Base-by-base conservation (phyloP, 2,888 invertebrate species). In the Euplagia quadripunctaria region DNA sequence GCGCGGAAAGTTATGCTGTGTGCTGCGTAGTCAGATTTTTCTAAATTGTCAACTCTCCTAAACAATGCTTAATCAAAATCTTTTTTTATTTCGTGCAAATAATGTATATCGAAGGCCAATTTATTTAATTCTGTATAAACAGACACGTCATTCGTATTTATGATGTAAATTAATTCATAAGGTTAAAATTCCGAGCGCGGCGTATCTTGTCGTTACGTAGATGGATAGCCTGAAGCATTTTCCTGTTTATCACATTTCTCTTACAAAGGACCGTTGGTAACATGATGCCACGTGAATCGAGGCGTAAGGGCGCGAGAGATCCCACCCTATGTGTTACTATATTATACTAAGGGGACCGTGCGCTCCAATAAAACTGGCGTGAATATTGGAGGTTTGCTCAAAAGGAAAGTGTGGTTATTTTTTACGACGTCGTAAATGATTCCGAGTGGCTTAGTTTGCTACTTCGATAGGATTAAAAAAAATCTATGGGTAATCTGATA, bases 221-320 rank as follows among this genome's bases (percentile, higher is more conserved):
- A 66, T 61, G 71, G 77, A 76, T 83, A 84, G 85, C 84, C 82
- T 82, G 82, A 73, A 84, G 82, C 85, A 82, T 91, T 91, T 92
- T 91, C 91, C 90, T 91, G 91, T 91, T 91, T 89, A 90, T 88
- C 85, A 84, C 87, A 87, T 86, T 85, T 84, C 83, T 79, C 74
- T 79, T 80, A 83, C 82, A 83, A 85, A 86, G 82, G 76, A 77
- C 82, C 82, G 81, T 84, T 79, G 80, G 91, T 88, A 90, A 90
- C 82, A 85, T 80, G 83, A 88, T 86, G 87, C 87, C 84, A 85
- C 77, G 85, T 88, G 87, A 88, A 89, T 83, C 86, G 88, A 89
- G 85, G 86, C 89, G 86, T 87, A 83, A 88, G 86, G 86, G 82
- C 84, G 86, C 83, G 84, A 81, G 85, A 73, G 85, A 85, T 85